Base-by-base conservation (phyloP, 2,113 vertebrate species). In the Cavia aperea region DNA sequence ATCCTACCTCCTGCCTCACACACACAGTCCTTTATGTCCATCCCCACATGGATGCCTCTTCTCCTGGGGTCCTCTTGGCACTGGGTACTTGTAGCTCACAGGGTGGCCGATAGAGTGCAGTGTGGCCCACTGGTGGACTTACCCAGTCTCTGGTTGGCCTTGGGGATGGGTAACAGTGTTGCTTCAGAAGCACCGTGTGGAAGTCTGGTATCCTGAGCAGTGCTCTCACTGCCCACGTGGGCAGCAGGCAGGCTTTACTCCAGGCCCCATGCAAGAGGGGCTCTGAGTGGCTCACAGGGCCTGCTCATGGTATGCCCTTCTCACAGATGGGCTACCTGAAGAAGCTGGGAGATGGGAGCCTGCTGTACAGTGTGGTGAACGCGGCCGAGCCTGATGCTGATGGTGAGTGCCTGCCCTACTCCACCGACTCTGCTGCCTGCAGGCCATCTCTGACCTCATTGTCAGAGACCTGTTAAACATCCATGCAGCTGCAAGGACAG, bases 341-440 rank as follows among this genome's bases (percentile, higher is more conserved):
- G 96, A 99, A 99, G 97, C 98, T 98, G 14, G 90, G 97, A 14
- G 99, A 99, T 3, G 97, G 98, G 31, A 97, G 98, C 92, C 97
- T 99, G 70, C 81, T 98, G 21, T 99, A 99, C 96, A 98, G 97
- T 4, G 99, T 99, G 85, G 99, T 99, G 92, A 99, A 99, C 96
- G 97, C 98, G 2, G 97, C 98, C 5, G 98, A 99, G 97, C 98
- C 98, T 49, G 99, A 99, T 24, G 97, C 98, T 7, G 99, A 99
- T 96, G 99, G 99, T 99, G 98, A 96, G 96, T 92, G 49, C 49
- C 31, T 18, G 9, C 31, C 51, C 29, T 4, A 29, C 75, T 7
- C 13, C 26, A 7, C 33, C 16, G 6, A 19, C 3, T 77, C 73
- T 31, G 24, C 46, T 49, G 70, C 70, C 43, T 77, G 46, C 46